Conservation (phyloP, 2,888 invertebrate species). For the Tryphoninae sp. region DNA sequence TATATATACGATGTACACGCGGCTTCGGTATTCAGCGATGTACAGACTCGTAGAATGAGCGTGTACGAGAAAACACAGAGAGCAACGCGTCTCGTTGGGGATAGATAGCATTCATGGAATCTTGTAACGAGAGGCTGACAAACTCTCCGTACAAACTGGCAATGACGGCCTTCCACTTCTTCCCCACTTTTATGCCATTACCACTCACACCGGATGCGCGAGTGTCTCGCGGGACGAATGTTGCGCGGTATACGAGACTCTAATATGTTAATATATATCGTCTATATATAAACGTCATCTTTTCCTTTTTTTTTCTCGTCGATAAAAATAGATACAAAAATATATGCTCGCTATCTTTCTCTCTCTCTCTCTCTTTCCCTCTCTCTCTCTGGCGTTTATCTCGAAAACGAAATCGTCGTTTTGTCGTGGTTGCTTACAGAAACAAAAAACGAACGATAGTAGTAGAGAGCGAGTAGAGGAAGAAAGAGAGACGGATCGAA, state of each 20-base stretch:
- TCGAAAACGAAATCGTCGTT: neutral
- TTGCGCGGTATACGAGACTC: slow-evolving; percentile 21
- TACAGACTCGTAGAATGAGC: slow-evolving; percentile 23
- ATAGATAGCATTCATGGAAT: slow-evolving; percentile 75
- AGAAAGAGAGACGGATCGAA: neutral
- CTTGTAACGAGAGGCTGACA: slow-evolving; percentile 73
- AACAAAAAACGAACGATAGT: neutral
- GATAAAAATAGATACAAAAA: slow-evolving; percentile 58
- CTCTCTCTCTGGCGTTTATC: slow-evolving; percentile 16
- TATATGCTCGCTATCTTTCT: slow-evolving; percentile 22
- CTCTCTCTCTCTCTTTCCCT: slow-evolving; percentile 26
- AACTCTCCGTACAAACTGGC: slow-evolving; percentile 66
- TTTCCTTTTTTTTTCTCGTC: slow-evolving; percentile 34
- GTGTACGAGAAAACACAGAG: slow-evolving; percentile 32
- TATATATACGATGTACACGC: slow-evolving; percentile 8
- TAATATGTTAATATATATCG: slow-evolving; percentile 11
- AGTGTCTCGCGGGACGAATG: slow-evolving; percentile 37
- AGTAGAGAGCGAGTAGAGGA: neutral
- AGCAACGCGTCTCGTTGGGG: slow-evolving; percentile 44
- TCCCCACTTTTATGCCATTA: slow-evolving; percentile 31
- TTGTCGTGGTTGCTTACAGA: slow-evolving; percentile 8
- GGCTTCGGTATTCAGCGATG: slow-evolving; percentile 18
- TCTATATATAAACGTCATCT: slow-evolving; percentile 13
- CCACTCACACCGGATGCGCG: slow-evolving; percentile 44
- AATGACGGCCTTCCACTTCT: slow-evolving; percentile 57